These are phyloP conservation scores for Aplysia californica DNA, from an alignment of 1,140 invertebrate genomes.

Conservation along the genomic window DNA sequence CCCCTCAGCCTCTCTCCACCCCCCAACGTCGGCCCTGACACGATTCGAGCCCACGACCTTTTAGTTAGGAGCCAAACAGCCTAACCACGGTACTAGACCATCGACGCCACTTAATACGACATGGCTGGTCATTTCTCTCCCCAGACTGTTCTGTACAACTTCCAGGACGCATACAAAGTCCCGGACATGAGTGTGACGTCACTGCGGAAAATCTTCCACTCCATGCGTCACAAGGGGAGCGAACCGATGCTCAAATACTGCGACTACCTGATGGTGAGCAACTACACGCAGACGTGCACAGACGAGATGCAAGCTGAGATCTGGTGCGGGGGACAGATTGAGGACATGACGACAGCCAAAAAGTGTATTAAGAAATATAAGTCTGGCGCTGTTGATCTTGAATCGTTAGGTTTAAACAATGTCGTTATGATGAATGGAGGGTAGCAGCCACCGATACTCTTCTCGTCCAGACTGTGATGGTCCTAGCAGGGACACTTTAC, in stretches of 20 bases:
- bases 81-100: too few relatives aligned
- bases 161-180: slow-evolving; percentile 2
- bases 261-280: neutral
- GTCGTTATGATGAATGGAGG: too few relatives aligned
- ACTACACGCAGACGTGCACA: neutral
- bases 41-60: too few relatives aligned
- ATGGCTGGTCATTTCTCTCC: too few relatives aligned
- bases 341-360: neutral
- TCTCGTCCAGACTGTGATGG: too few relatives aligned
- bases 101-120: too few relatives aligned
- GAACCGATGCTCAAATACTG: neutral
- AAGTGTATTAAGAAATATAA: neutral
- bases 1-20: too few relatives aligned
- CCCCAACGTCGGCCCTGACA: too few relatives aligned
- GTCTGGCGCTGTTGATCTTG: neutral
- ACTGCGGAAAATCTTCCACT: neutral
- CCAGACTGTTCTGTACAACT: slow-evolving; percentile 9
- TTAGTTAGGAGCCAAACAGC: too few relatives aligned
- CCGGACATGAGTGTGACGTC: slow-evolving; percentile 9
- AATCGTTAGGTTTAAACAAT: too few relatives aligned
- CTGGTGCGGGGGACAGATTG: neutral
- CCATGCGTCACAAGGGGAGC: neutral
- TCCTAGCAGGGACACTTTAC: too few relatives aligned
- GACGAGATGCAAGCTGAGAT: neutral
- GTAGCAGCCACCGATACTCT: too few relatives aligned